These are phyloP conservation scores for Hyposmocoma kahamanoa DNA, from an alignment of 1,140 invertebrate genomes.

Conservation along the genomic window DNA sequence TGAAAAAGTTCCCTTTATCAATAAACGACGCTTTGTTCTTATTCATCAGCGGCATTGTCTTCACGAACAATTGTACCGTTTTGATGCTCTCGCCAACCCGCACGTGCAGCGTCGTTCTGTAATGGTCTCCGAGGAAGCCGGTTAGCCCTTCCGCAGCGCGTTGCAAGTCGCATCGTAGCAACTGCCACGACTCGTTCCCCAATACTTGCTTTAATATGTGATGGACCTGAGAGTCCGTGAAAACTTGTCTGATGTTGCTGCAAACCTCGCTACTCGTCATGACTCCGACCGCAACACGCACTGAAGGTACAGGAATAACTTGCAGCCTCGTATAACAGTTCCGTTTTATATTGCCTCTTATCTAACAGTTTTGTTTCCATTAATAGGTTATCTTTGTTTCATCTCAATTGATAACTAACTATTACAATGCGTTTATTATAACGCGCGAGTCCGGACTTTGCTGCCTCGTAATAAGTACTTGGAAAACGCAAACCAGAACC, in stretches of 20 bases:
- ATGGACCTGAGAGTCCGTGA: too few relatives aligned
- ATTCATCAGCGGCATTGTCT: constrained; percentile 36
- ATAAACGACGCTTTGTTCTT: constrained; percentile 46
- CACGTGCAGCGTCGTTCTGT: constrained; percentile 26
- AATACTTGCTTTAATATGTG: constrained; percentile 23
- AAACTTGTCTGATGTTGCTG: too few relatives aligned
- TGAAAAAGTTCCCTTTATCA: constrained; percentile 27
- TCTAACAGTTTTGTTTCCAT: background rate
- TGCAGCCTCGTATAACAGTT: too few relatives aligned
- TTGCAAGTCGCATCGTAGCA: constrained; percentile 21
- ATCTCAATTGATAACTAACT: background rate
- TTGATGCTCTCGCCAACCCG: constrained; percentile 6
- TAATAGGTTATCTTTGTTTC: background rate
- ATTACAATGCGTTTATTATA: too few relatives aligned
- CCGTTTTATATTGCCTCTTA: background rate
- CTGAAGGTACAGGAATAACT: too few relatives aligned
- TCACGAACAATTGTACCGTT: constrained; percentile 39
- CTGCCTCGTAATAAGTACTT: too few relatives aligned
- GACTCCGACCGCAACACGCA: too few relatives aligned
- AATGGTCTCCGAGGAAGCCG: constrained; percentile 51
- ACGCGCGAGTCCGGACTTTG: constrained; percentile 14
- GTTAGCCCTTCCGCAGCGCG: constrained; percentile 31
- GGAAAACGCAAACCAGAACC: too few relatives aligned
- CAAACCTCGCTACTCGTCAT: too few relatives aligned
- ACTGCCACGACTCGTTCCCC: constrained; percentile 16